Evolutionary conservation across 2,797 vertebrate species (phyloP).

Genomic region (Phoxinus dragarum): DNA sequence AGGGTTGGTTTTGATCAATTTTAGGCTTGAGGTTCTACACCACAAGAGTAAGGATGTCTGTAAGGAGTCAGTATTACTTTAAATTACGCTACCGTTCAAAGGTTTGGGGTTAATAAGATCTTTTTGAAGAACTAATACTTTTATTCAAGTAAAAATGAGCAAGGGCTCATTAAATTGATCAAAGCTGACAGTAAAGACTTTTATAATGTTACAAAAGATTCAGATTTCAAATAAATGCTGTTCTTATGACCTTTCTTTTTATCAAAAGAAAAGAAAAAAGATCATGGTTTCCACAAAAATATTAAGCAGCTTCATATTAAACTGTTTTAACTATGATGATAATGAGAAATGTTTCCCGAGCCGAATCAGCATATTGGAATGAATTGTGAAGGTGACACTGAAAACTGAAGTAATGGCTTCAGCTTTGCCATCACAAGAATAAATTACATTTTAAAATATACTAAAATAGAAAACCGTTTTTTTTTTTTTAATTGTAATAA

Average conservation of each 20-base stretch:
- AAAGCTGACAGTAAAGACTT: not conserved
- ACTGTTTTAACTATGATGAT: not conserved
- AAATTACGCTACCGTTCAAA: not conserved
- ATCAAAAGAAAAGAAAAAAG: not conserved
- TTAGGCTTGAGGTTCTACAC: not conserved
- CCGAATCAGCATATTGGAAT: not conserved
- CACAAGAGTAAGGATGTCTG: not conserved
- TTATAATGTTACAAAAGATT: not conserved
- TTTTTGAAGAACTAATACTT: not conserved
- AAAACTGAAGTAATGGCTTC: not conserved
- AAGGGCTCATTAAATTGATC: not conserved
- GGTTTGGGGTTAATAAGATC: not conserved
- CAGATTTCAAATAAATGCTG: not conserved
- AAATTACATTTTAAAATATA: not conserved
- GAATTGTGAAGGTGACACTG: not conserved
- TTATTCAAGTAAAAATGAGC: not conserved
- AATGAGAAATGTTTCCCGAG: not conserved
- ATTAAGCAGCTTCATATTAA: not conserved
- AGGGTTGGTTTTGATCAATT: slow-evolving; percentile 15
- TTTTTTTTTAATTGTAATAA: not conserved
- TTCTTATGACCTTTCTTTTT: not conserved
- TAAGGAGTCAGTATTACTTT: not conserved
- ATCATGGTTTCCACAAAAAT: not conserved
- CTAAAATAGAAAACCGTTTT: not conserved
- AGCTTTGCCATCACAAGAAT: not conserved